Base-by-base conservation (phyloP, 2,888 invertebrate genomes). In the Schizotus pectinicornis region DNA sequence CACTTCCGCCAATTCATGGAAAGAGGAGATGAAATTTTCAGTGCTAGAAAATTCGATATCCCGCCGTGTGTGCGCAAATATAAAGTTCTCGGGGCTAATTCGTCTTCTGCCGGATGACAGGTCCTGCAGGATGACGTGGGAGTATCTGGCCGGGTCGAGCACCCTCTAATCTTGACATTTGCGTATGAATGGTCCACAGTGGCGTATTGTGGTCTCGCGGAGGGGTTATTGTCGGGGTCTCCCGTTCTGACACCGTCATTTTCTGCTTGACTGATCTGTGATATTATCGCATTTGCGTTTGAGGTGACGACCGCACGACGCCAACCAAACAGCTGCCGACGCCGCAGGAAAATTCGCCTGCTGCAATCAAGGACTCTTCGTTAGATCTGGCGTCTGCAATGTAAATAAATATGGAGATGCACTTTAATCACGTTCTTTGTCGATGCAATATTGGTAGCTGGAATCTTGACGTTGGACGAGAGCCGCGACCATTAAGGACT, bases 191-290 rank as follows among this genome's bases (percentile, higher is more conserved):
- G 61, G 66, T 62, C 59, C 64, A 60, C 53, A 58, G 68, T 58
- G 61, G 59, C 51, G 54, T 63, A 69, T 69, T 70, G 71, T 69
- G 67, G 69, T 59, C 55, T 60, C 67, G 64, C 61, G 65, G 67
- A 67, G 70, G 73, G 71, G 70, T 74, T 75, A 76, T 76, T 78
- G 77, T 77, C 68, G 74, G 71, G 75, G 72, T 68, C 74, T 71
- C 74, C 74, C 74, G 68, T 69, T 77, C 76, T 78, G 78, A 79
- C 79, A 79, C 77, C 78, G 78, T 78, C 77, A 79, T 79, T 79
- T 79, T 79, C 78, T 74, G 74, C 77, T 71, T 77, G 78, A 78
- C 74, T 76, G 79, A 77, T 77, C 78, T 74, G 75, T 71, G 56
- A 56, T 56, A 51, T 56, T 56, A 56, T 56, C 56, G 45, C 51